Evolutionary conservation across 2,113 vertebrate species (phyloP).

Genomic region (Cyphomyrus plagiostoma): DNA sequence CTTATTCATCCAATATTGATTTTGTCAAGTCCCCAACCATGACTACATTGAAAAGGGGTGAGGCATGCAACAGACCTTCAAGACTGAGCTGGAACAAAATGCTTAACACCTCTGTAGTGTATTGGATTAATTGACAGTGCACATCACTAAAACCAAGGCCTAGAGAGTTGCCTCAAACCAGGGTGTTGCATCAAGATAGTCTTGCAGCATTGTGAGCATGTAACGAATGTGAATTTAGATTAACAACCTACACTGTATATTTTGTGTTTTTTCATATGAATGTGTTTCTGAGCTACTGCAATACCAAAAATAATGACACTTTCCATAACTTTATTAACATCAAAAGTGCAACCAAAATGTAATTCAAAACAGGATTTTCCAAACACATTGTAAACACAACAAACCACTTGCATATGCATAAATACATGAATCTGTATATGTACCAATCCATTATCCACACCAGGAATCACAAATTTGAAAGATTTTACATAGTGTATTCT

Average conservation of each 20-base stretch:
- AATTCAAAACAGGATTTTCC: neutral
- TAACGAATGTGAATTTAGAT: neutral
- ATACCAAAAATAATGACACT: neutral
- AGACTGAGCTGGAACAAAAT: neutral
- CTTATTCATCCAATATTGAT: neutral
- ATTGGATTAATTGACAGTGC: neutral
- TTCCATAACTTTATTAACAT: neutral
- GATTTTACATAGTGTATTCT: neutral
- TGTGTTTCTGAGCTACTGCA: neutral
- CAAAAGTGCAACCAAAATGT: neutral
- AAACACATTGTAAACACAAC: neutral
- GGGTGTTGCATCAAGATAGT: neutral
- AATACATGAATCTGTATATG: neutral
- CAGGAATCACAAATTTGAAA: neutral
- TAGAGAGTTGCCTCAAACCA: neutral
- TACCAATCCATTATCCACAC: neutral
- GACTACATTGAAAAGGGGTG: neutral
- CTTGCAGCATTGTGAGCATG: neutral
- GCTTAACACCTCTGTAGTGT: neutral
- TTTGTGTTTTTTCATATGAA: neutral
- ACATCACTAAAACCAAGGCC: constrained; percentile 29
- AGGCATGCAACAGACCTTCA: neutral
- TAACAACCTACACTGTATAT: neutral
- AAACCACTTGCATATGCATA: neutral
- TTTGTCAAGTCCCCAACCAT: neutral